Evolutionary conservation across 2,113 vertebrate species (phyloP).

Genomic region (Dendrocopos noguchii): DNA sequence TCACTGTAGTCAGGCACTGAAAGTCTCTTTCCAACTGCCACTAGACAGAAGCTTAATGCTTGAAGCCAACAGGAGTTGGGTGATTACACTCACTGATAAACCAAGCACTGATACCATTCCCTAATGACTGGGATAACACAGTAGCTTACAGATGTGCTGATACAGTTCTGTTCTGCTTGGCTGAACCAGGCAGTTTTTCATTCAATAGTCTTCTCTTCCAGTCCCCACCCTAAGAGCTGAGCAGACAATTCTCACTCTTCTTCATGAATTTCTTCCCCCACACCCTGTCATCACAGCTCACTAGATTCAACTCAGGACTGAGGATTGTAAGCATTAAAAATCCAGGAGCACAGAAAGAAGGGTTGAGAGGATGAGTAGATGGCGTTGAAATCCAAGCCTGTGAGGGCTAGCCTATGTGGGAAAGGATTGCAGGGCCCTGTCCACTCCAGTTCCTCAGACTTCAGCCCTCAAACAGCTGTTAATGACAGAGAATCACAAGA

Average conservation of each 20-base stretch:
- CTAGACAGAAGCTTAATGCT: background rate
- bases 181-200: background rate
- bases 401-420: background rate
- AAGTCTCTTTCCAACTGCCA: background rate
- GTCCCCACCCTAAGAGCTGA: fast-evolving
- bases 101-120: background rate
- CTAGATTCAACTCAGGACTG: background rate
- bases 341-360: background rate
- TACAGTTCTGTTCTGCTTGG: background rate
- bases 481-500: background rate
- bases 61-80: background rate
- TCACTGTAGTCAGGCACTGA: background rate
- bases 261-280: background rate
- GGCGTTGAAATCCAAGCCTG: background rate
- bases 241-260: background rate
- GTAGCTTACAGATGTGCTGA: background rate
- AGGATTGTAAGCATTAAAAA: background rate
- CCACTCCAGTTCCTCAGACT: background rate
- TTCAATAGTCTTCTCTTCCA: background rate
- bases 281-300: background rate
- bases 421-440: background rate
- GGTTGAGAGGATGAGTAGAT: background rate
- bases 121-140: background rate
- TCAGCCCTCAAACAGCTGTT: background rate
- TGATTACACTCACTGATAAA: background rate